phyloP scores from a whole-genome alignment of 2,797 vertebrate genomes.

The Pseudomugil tenellus region DNA sequence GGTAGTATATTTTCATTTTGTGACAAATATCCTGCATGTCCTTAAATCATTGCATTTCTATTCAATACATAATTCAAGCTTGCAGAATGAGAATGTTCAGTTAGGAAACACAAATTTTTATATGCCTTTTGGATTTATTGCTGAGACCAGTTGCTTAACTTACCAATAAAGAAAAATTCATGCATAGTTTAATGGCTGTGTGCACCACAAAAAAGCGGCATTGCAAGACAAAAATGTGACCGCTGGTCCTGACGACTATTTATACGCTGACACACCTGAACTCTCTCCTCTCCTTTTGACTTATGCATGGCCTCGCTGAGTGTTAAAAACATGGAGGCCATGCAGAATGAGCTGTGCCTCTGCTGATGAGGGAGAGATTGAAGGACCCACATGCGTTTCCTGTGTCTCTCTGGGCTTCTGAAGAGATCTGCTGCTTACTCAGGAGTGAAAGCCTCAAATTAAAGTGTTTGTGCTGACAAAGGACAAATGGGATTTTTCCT shows the following conservation, averaged over 20 bases:
- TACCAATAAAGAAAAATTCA: no score
- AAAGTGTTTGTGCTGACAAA: constrained; percentile 99
- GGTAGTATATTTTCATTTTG: not conserved
- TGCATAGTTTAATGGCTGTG: not conserved
- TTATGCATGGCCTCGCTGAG: constrained; percentile 72
- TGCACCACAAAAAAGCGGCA: constrained; percentile 22
- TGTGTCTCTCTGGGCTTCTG: constrained; percentile 81
- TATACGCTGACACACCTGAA: constrained; percentile 61
- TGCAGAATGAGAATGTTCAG: not conserved
- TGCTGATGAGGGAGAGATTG: constrained; percentile 80
- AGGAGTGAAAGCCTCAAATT: constrained; percentile 96
- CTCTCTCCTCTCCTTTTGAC: constrained; percentile 65
- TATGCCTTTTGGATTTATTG: no score
- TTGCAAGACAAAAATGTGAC: constrained; percentile 31
- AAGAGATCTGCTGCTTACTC: constrained; percentile 92
- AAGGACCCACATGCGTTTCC: constrained; percentile 82
- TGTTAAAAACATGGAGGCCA: constrained; percentile 77
- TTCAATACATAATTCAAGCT: not conserved
- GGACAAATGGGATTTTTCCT: constrained; percentile 90
- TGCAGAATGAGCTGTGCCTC: constrained; percentile 71
- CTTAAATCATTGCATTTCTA: not conserved
- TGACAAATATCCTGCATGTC: not conserved
- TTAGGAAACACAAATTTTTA: not conserved
- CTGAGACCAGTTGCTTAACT: no score
- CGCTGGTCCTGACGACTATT: constrained; percentile 40